A percentile compares a stretch with the other conserved stretches of the same genome.
Evolutionary conservation across 2,888 invertebrate species (phyloP).

Genomic region (Dasypogon diadema): DNA sequence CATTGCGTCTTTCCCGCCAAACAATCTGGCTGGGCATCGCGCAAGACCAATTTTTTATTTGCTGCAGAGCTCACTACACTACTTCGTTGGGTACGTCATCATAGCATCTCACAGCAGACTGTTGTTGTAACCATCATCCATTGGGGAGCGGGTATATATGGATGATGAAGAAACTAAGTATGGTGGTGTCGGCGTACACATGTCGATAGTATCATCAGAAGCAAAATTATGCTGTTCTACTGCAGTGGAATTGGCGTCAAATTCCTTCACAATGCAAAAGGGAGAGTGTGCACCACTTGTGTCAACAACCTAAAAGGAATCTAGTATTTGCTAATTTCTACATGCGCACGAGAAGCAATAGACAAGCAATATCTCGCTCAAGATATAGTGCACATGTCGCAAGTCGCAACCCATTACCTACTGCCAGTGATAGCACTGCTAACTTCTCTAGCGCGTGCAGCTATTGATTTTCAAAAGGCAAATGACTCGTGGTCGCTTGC

Average conservation of each 20-base stretch:
- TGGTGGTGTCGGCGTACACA: too few species aligned
- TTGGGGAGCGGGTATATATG: too few species aligned
- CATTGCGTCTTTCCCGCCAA: conserved; percentile 54
- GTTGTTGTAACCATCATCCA: too few species aligned
- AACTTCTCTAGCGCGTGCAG: conserved; percentile 39
- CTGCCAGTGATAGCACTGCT: neutral
- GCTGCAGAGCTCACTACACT: conserved; percentile 55
- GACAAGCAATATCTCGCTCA: neutral
- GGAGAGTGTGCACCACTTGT: neutral
- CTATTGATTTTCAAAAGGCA: conserved; percentile 46
- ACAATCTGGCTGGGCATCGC: neutral
- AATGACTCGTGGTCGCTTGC: neutral
- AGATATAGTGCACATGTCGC: neutral
- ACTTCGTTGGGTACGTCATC: conserved; percentile 56
- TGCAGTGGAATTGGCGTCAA: neutral
- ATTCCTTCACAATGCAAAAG: neutral
- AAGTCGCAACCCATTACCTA: too few species aligned
- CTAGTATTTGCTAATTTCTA: neutral
- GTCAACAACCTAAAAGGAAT: neutral
- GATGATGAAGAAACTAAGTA: too few species aligned
- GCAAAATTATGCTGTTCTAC: neutral
- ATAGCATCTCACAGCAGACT: neutral
- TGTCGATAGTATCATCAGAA: neutral
- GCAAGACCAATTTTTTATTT: conserved; percentile 34
- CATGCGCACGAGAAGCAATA: conserved; percentile 11